Evolutionary conservation across 2,113 vertebrate species (phyloP).

Genomic region (Sceloporus undulatus): DNA sequence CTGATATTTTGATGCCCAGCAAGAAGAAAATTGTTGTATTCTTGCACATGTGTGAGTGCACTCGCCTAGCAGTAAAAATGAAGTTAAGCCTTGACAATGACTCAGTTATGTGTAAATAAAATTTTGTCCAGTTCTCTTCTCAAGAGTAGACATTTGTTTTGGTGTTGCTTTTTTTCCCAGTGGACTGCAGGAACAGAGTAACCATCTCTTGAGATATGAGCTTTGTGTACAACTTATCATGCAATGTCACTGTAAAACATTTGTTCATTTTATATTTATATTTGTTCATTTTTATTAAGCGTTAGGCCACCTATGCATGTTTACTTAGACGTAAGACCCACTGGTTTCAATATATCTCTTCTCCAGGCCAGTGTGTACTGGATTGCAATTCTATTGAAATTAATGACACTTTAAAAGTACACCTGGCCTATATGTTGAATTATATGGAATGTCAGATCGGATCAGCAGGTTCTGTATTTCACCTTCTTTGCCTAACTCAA

Average conservation of each 20-base stretch:
- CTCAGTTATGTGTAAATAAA: accelerated
- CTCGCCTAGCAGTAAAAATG: background rate
- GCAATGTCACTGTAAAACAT: background rate
- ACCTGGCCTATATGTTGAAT: background rate
- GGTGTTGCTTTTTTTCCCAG: background rate
- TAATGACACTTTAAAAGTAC: background rate
- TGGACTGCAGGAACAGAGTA: background rate
- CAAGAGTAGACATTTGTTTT: background rate
- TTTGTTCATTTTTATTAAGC: too few relatives aligned
- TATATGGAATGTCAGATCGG: background rate
- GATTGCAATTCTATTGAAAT: background rate
- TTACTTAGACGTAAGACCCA: background rate
- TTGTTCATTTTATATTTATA: background rate
- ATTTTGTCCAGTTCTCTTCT: conserved; percentile 33
- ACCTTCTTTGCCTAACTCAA: background rate
- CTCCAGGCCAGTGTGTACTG: background rate
- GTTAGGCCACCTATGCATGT: background rate
- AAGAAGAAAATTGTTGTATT: conserved; percentile 36
- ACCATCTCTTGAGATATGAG: background rate
- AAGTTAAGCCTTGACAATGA: background rate
- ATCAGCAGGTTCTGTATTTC: conserved; percentile 19
- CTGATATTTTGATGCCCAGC: conserved; percentile 20
- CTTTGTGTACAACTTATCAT: background rate
- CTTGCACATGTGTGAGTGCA: background rate
- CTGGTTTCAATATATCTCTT: background rate